phyloP scores from a whole-genome alignment of 2,113 vertebrate species.

The Oncorhynchus gorbuscha region DNA sequence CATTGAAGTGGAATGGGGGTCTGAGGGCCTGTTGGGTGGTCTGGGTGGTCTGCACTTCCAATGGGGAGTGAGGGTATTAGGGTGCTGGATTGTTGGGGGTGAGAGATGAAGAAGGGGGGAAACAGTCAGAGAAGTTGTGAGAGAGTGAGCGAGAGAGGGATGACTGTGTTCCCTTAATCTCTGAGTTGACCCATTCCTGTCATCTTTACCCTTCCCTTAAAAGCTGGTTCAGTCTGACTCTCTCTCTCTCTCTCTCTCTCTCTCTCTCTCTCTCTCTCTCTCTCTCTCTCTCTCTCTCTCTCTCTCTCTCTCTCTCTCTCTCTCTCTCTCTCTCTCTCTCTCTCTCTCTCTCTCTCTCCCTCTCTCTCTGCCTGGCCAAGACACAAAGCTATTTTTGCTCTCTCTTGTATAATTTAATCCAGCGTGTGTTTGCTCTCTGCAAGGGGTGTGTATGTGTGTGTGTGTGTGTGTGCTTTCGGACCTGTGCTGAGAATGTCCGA shows the following conservation, averaged over 20 bases:
- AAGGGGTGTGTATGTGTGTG: slow-evolving; percentile 22
- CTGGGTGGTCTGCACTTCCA: neutral
- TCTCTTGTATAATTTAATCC: slow-evolving; percentile 69
- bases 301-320: slow-evolving; percentile 27
- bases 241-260: slow-evolving; percentile 13
- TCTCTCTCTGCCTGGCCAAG: slow-evolving; percentile 34
- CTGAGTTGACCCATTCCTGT: neutral
- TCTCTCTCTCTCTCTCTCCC: slow-evolving; percentile 13
- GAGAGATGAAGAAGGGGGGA: neutral
- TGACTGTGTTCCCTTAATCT: neutral
- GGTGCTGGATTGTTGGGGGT: neutral
- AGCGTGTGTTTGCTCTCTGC: slow-evolving; percentile 47
- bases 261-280: slow-evolving; percentile 48
- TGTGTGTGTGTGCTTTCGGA: neutral
- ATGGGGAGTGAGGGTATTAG: neutral
- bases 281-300: slow-evolving; percentile 46
- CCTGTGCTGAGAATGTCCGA: neutral
- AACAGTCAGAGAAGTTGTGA: neutral
- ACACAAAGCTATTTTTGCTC: slow-evolving; percentile 63
- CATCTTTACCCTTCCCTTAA: neutral
- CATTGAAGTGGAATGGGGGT: neutral
- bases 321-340: slow-evolving; percentile 13
- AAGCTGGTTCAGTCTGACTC: slow-evolving; percentile 10
- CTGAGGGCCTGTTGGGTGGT: neutral
- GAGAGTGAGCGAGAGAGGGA: slow-evolving; percentile 7